phyloP scores from a whole-genome alignment of 53 echinoderm and acorn worm genomes.

The Astropecten irregularis region DNA sequence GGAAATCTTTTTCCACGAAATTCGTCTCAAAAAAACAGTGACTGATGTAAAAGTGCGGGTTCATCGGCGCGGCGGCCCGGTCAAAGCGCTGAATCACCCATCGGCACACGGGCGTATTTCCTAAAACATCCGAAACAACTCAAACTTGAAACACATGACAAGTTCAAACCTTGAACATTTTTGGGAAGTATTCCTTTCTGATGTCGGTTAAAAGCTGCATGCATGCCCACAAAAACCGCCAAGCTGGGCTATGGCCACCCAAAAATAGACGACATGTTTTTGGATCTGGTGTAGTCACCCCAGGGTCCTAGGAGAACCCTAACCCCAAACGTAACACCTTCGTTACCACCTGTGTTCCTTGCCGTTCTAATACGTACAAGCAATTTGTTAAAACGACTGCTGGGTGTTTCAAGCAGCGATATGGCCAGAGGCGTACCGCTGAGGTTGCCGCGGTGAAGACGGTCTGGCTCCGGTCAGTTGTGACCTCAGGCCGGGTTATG shows the following conservation, averaged over 20 bases:
- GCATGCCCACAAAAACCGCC: too few species aligned
- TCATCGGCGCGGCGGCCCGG: neutral
- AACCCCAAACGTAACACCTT: slow-evolving; percentile 17
- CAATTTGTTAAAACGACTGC: neutral
- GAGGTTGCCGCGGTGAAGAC: slow-evolving; percentile 9
- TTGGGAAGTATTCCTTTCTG: too few species aligned
- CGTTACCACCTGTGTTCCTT: slow-evolving; percentile 2
- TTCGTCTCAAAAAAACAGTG: neutral
- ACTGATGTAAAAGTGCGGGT: neutral
- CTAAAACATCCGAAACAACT: neutral
- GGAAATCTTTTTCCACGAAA: neutral
- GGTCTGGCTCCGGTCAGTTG: slow-evolving; percentile 1
- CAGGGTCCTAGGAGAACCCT: too few species aligned
- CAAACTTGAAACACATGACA: neutral
- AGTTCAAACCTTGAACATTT: neutral
- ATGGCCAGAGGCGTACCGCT: slow-evolving; percentile 10
- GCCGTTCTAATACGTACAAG: neutral
- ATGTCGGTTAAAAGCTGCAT: too few species aligned
- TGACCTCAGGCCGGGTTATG: neutral
- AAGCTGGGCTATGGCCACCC: too few species aligned
- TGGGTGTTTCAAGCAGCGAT: neutral
- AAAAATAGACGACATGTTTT: too few species aligned
- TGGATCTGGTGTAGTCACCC: too few species aligned
- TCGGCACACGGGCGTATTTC: neutral
- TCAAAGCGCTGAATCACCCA: neutral